Conservation (phyloP, 2,888 invertebrate genomes). For the Polydrusus tereticollis region DNA sequence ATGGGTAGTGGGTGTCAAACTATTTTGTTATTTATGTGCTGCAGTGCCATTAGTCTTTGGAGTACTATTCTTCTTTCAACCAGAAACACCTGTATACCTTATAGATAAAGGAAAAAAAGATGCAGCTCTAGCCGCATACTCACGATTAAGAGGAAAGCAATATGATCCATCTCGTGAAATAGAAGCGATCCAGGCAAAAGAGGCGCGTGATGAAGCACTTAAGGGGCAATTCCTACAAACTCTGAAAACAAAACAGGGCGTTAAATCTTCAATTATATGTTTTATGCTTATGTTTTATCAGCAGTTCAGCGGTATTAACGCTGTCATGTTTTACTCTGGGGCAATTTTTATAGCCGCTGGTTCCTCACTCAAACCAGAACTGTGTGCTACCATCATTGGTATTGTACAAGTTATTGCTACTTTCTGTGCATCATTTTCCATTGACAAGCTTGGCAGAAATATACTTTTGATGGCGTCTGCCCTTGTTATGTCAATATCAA, state of each 20-base stretch:
- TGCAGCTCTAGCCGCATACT: constrained; percentile 77
- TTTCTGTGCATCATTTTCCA: constrained; percentile 78
- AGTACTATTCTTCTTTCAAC: constrained; percentile 82
- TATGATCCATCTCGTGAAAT: constrained; percentile 77
- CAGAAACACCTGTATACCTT: constrained; percentile 85
- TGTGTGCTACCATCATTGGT: constrained; percentile 70
- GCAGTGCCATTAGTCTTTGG: constrained; percentile 79
- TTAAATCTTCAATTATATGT: constrained; percentile 78
- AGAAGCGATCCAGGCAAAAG: constrained; percentile 63
- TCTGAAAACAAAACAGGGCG: constrained; percentile 73
- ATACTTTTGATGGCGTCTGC: constrained; percentile 82
- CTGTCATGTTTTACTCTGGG: constrained; percentile 83
- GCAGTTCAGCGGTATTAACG: constrained; percentile 86
- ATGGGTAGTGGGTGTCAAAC: constrained; percentile 68
- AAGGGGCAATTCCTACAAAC: constrained; percentile 71
- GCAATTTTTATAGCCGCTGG: constrained; percentile 78
- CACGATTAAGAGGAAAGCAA: constrained; percentile 78
- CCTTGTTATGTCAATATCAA: constrained; percentile 78
- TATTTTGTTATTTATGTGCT: constrained; percentile 76
- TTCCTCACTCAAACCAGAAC: constrained; percentile 61
- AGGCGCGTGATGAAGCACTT: constrained; percentile 66
- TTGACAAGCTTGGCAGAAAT: constrained; percentile 85
- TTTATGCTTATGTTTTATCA: constrained; percentile 89
- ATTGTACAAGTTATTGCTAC: constrained; percentile 84
- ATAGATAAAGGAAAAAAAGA: constrained; percentile 75